Base-by-base conservation (phyloP, 23 tunicate species). In the Aplidium turbinatum region DNA sequence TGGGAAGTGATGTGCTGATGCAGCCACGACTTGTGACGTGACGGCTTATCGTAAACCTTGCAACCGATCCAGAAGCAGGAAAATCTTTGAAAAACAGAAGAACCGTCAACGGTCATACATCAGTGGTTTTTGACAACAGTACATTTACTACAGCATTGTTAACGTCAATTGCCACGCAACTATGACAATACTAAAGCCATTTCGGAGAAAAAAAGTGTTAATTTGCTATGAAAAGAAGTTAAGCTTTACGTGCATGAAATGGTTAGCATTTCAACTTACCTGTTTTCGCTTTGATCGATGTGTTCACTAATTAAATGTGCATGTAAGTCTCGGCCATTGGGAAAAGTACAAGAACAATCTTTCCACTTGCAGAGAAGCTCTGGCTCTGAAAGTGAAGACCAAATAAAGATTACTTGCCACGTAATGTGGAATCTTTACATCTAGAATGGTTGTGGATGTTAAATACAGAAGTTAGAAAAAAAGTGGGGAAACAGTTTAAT, bases 11-110 rank as follows among this genome's bases (percentile, higher is more conserved):
- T 56, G 35, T 88, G 96, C 30, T 70, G 77, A 20, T 75, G 63
- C 42, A 88, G 75, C 55, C 83, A 81, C 26, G 66, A 42, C 35
- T 76, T 5, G 47, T 47, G 76, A 36, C 87, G 40, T 3, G 87
- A 61, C 1, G 58, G 54, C 26, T 66, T 88, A 20, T 76, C 60
- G 75, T 82, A 81, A 34, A 75, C 72, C 48, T 69, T 66, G 70
- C 96, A 88, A 4, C 80, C 81, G 13, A 42, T 18, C 96, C 96
- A 88, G 52, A 68, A 28, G 72, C 96, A 88, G 29, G 74, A 81
- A 53, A 53, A 72, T n/a, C 96, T 88, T n/a, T n/a, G n/a, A n/a
- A n/a, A n/a, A n/a, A n/a, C n/a, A n/a, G n/a, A n/a, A n/a, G n/a
- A n/a, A n/a, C n/a, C n/a, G n/a, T n/a, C n/a, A n/a, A n/a, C n/a